A percentile compares a stretch with the other conserved stretches of the same genome.
Evolutionary conservation across 2,113 vertebrate species (phyloP).

Genomic region (Jacana jacana): DNA sequence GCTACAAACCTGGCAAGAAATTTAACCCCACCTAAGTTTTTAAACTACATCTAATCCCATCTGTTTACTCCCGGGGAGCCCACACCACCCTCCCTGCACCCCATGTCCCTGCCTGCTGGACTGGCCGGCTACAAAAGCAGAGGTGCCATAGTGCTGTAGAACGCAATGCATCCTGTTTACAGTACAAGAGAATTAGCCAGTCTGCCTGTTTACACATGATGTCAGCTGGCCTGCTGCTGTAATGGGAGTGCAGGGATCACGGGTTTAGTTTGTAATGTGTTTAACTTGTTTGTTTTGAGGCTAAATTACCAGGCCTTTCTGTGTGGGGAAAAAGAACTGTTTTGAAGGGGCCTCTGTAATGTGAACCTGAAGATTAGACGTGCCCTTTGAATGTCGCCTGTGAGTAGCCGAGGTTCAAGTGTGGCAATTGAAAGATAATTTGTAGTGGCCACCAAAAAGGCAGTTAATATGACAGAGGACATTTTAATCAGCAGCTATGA

Average conservation of each 20-base stretch:
- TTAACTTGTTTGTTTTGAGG: conserved; percentile 42
- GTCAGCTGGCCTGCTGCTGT: neutral
- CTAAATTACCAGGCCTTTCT: neutral
- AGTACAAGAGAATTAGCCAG: neutral
- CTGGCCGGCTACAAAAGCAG: neutral
- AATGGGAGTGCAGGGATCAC: neutral
- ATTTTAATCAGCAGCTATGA: neutral
- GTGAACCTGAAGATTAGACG: neutral
- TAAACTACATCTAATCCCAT: neutral
- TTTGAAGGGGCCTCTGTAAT: neutral
- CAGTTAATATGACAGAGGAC: neutral
- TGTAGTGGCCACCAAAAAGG: neutral
- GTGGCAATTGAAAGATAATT: neutral
- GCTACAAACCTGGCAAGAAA: neutral
- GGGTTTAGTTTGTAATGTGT: conserved; percentile 3
- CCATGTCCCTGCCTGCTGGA: neutral
- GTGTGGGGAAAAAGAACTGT: neutral
- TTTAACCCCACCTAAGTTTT: neutral
- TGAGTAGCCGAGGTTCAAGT: neutral
- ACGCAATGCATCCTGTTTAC: neutral
- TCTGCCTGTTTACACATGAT: neutral
- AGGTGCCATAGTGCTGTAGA: neutral
- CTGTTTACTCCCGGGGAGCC: neutral
- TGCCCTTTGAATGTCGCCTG: neutral
- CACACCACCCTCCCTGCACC: rapidly evolving